Base-by-base conservation (phyloP, 1,140 invertebrate species). In the Tetranychus urticae region DNA sequence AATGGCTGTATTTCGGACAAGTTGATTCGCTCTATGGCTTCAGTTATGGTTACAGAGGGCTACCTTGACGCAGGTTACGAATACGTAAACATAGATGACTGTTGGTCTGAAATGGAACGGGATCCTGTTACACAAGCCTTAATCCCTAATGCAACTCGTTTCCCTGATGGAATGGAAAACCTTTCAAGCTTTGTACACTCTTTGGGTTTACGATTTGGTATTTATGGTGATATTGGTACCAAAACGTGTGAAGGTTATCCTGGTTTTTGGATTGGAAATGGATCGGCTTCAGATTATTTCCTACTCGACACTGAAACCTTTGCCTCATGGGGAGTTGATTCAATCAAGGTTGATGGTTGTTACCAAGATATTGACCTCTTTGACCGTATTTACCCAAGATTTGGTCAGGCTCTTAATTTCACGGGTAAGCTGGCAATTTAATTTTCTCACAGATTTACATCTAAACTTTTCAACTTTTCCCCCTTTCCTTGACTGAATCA, bases 71-170 rank as follows among this genome's bases (percentile, higher is more conserved):
- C 77, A 6, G 91, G 91, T 23, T 97, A 96, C 72, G 81, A 91
- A 69, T 91, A 91, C 70, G 82, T 96, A 59, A 92, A 89, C 70
- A 81, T 96, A 56, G 91, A 97, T 69, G 91, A 97, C 72, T 97
- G 91, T 72, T 97, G 90, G 90, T 73, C 88, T 58, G 85, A 86
- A 65, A 82, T 84, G 65, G 78, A 63, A 33, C 54, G 67, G 59
- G 63, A 69, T 54, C 14, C 48, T 35, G 4, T 35, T 12, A 62
- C 62, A 31, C 31, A 82, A 67, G 77, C 80, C 64, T 78, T 97
- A n/a, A 81, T 88, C 59, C 79, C 91, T 6, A 90, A 96, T 72
- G 78, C 81, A 42, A 76, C 81, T 61, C 71, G 92, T 63, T 97
- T 97, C 73, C 90, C 91, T 2, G 83, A 81, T 70, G 92, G 91